phyloP scores from a whole-genome alignment of 2,888 invertebrate species.

The Spisula subtruncata region DNA sequence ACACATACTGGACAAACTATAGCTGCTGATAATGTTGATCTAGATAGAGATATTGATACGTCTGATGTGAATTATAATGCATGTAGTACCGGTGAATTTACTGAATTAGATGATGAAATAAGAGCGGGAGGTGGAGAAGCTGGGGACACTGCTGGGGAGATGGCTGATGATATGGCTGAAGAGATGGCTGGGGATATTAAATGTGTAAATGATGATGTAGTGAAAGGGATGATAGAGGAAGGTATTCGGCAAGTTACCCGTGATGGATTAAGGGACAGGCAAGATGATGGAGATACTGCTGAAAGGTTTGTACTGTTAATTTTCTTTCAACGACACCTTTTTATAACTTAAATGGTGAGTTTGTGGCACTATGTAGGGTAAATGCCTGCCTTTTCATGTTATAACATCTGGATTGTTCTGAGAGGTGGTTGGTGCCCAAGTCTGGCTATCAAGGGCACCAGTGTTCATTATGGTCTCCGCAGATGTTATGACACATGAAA shows the following conservation, averaged over 20 bases:
- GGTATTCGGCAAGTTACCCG: conserved; percentile 47
- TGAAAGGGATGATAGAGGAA: conserved; percentile 51
- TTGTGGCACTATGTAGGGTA: no score
- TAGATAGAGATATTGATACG: background rate
- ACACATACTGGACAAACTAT: background rate
- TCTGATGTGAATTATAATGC: background rate
- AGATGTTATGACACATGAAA: no score
- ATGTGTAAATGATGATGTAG: conserved; percentile 38
- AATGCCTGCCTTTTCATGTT: no score
- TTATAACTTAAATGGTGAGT: no score
- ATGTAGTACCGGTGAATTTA: background rate
- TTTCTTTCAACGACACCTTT: no score
- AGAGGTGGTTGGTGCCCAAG: no score
- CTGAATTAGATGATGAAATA: background rate
- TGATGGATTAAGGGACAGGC: conserved; percentile 30
- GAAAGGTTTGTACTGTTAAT: no score
- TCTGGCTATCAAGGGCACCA: no score
- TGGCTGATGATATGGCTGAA: no score
- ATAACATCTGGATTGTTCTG: no score
- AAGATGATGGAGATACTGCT: conserved; percentile 14
- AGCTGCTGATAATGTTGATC: background rate
- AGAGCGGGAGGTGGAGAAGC: background rate
- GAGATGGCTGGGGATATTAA: conserved; percentile 15
- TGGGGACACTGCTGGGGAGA: background rate
- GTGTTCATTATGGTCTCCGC: no score